Evolutionary conservation across 2,888 invertebrate genomes (phyloP).

Genomic region (Melanophora roralis): DNA sequence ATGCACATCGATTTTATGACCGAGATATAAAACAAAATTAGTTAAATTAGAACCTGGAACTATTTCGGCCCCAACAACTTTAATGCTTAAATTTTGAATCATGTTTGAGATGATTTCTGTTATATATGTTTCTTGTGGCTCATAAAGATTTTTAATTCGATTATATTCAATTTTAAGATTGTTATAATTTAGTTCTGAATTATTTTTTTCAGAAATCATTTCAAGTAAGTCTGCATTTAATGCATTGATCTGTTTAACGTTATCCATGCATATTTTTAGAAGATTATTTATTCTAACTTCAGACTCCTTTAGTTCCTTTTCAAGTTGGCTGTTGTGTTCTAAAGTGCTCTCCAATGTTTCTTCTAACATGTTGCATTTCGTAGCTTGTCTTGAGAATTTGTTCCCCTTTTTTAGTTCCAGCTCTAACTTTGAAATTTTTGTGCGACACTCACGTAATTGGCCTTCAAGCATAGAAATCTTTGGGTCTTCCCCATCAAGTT

Average conservation of each 20-base stretch:
- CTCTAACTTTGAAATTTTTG: conserved; percentile 1
- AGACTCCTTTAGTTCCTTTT: neutral
- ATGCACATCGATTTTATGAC: neutral
- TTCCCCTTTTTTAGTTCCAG: neutral
- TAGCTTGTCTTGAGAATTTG: neutral
- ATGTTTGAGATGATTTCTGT: neutral
- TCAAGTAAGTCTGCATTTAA: neutral
- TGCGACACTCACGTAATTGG: neutral
- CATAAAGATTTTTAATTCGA: neutral
- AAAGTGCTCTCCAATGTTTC: conserved; percentile 6
- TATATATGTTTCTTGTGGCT: neutral
- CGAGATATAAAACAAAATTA: neutral
- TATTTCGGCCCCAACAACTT: neutral
- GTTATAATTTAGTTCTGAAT: neutral
- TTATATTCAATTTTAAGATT: neutral
- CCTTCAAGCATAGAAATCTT: neutral
- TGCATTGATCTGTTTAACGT: neutral
- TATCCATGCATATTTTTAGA: neutral
- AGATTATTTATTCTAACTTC: neutral
- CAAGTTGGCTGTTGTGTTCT: neutral
- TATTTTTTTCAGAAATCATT: neutral
- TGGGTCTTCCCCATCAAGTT: neutral
- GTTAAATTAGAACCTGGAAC: no score
- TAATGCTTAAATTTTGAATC: neutral
- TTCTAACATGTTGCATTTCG: neutral